Evolutionary conservation across 2,888 invertebrate genomes (phyloP), one percentile per base, ranked within the genome.

Genomic region (Leptodirus hochenwartii): DNA sequence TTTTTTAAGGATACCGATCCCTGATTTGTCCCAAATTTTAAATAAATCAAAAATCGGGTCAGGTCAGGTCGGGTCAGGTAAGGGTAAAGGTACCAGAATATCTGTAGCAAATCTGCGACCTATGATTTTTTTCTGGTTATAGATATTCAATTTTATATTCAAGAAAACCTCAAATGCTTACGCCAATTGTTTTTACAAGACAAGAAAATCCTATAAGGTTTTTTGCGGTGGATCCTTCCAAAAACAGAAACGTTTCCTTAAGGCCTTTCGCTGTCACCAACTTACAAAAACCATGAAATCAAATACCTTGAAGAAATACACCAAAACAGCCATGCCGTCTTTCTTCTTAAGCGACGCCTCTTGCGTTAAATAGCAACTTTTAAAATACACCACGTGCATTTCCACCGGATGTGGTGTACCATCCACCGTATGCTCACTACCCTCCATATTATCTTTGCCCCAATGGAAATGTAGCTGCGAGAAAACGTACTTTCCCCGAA

Each of bases 401-500:
- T 76, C 75, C 25, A 63, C 62, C 1, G 73, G 68, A 41, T 62
- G 56, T 46, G 51, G 51, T 22, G 42, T 43, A 13, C 59, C 59
- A 36, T 74, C 70, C 0, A 71, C 51, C 0, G 62, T 58, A 40
- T 77, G 75, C 22, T 73, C 74, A 34, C 72, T 72, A 2, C 76
- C 76, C 36, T 62, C 59, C 53, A 61, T 60, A 46, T 68, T 60
- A 34, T 61, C 54, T 1, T 51, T 42, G 1, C 74, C 73, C 76
- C 75, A 76, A 43, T 76, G 74, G 42, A 76, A 70, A 47, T 76
- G 74, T 20, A 73, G 51, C 47, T 75, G 73, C 0, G 72, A 69
- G 30, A 75, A 59, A 1, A 69, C 55, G 38, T 73, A 74, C 35
- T 66, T 67, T 5, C 63, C 64, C 3, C 53, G 33, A 23, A 76